Conservation (phyloP, 2,888 invertebrate species). For the Xanthostigma xanthostigma region DNA sequence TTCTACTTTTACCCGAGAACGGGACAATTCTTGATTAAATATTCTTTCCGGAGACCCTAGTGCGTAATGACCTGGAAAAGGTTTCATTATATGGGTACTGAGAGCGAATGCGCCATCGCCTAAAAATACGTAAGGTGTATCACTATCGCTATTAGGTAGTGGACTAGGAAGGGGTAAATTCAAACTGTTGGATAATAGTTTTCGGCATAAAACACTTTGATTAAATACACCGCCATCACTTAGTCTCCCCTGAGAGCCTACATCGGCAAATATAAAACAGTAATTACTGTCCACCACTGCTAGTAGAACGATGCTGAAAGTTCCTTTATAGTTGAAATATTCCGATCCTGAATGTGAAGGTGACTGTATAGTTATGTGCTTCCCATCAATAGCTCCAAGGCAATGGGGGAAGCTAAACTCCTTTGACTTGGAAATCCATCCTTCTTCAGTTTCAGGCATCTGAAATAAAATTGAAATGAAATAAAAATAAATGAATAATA, state of each 20-base stretch:
- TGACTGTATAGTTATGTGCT: slow-evolving; percentile 15
- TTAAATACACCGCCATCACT: slow-evolving; percentile 14
- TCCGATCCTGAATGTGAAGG: slow-evolving; percentile 15
- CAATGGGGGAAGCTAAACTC: neutral
- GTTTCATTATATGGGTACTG: slow-evolving; percentile 12
- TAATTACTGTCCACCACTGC: slow-evolving; percentile 16
- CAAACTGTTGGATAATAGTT: slow-evolving; percentile 6
- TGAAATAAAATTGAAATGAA: neutral
- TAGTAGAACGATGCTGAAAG: slow-evolving; percentile 17
- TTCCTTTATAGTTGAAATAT: slow-evolving; percentile 18
- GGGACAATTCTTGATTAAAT: slow-evolving; percentile 12
- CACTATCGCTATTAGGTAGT: slow-evolving; percentile 7
- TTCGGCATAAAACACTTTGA: slow-evolving; percentile 8
- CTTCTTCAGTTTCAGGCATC: neutral
- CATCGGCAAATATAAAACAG: slow-evolving; percentile 18
- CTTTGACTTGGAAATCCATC: neutral
- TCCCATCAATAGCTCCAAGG: slow-evolving; percentile 4
- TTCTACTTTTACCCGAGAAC: slow-evolving; percentile 12
- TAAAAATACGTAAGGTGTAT: slow-evolving; percentile 12
- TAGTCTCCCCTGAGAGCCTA: slow-evolving; percentile 19
- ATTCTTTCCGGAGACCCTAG: slow-evolving; percentile 11
- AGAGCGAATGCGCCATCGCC: slow-evolving; percentile 9
- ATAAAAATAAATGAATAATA: neutral
- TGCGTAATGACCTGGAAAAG: slow-evolving; percentile 11
- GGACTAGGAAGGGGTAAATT: slow-evolving; percentile 8